These are phyloP conservation scores for Pseudomyrmex flavicornis DNA, from an alignment of 1,140 invertebrate genomes.

Conservation along the genomic window DNA sequence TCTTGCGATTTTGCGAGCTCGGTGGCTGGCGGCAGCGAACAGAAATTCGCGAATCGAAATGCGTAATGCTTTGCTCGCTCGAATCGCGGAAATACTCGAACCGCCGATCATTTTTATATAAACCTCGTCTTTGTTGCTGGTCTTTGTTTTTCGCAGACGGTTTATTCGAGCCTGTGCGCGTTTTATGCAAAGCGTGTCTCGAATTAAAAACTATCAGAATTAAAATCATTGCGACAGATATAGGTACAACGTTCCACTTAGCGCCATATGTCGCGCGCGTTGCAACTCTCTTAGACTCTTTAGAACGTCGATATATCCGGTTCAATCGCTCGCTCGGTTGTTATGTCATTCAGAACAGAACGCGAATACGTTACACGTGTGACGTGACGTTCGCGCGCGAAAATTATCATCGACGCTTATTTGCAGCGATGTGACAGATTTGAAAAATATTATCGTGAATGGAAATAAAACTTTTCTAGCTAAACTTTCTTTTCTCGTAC, in stretches of 20 bases:
- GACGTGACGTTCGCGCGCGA: too few relatives aligned
- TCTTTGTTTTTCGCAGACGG: not conserved
- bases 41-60: slow-evolving; percentile 11
- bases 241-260: not conserved
- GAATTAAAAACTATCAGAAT: not conserved
- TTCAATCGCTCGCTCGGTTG: slow-evolving; percentile 6
- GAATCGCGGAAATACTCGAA: too few relatives aligned
- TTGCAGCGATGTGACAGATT: not conserved
- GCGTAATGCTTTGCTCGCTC: too few relatives aligned
- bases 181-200: not conserved
- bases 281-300: slow-evolving; percentile 19
- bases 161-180: not conserved
- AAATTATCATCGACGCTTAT: too few relatives aligned
- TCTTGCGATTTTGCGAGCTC: slow-evolving; percentile 20
- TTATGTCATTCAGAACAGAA: not conserved
- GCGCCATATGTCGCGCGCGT: slow-evolving; percentile 1
- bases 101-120: too few relatives aligned
- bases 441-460: too few relatives aligned
- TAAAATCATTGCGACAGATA: not conserved
- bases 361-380: not conserved
- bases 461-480: too few relatives aligned
- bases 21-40: not conserved
- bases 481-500: too few relatives aligned
- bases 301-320: slow-evolving; percentile 12
- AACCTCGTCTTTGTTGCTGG: not conserved